Base-by-base conservation (phyloP, 2,888 invertebrate genomes). In the Elmis aenea region DNA sequence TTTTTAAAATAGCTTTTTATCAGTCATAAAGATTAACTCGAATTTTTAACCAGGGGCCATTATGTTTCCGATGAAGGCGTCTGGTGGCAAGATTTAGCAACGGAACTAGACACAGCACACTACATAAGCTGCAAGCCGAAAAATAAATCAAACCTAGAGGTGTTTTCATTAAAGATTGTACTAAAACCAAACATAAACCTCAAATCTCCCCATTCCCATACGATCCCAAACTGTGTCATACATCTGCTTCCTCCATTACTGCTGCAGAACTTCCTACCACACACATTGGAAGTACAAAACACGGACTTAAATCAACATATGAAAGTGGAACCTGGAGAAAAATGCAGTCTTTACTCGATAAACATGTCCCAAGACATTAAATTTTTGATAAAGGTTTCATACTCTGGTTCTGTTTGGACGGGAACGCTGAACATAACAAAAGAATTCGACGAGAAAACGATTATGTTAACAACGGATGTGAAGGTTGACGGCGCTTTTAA, bases 21-120 rank as follows among this genome's bases (percentile, higher is more conserved):
- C n/a, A n/a, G n/a, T n/a, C n/a, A 30, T 10, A 11, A 30, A 30
- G 23, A 20, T 20, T 22, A n/a, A 6, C 3, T 21, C 11, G 21
- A 30, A 29, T 5, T n/a, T 23, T 30, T 30, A 31, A 33, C 9
- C 53, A 81, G 77, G 51, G 81, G 80, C 38, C 84, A 84, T 58
- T 79, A 82, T 53, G 76, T 81, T 6, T 81, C 84, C 14, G 77
- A 78, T 1, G 75, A 75, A 38, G 82, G 83, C 1, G 76, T 88
- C 24, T 87, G 85, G 81, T 89, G 88, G 88, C 80, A 78, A 68
- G 86, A 88, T 48, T 64, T 88, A 40, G 79, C 78, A 0, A 75
- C 74, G 2, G 79, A 81, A 49, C 67, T 81, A 40, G 83, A 81
- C 26, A 72, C 72, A 1, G 73, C 81, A 1, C 76, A 79, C 38